Evolutionary conservation across 2,797 vertebrate genomes (phyloP), one percentile per base, ranked within the genome.

Genomic region (Semaprochilodus insignis): DNA sequence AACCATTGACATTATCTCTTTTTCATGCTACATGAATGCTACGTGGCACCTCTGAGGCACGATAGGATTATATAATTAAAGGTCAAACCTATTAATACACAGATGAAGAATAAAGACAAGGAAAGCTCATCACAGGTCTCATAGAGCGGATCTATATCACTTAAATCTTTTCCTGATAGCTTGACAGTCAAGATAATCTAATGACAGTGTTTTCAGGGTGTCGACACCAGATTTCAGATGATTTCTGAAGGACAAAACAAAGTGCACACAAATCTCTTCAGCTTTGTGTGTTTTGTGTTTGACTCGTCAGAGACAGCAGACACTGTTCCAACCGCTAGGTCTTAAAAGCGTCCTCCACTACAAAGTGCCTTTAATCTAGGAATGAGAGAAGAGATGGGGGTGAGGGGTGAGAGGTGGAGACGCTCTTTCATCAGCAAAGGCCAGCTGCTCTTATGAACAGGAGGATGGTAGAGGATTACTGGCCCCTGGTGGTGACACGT

Each of bases 351-450:
- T 79, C 27, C 55, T 66, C 74, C 25, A 81, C 79, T 77, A 79
- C 77, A 73, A 83, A 83, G 84, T 86, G 81, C 62, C 81, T 86
- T 86, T 83, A 86, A 86, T 86, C 85, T 81, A 74, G 81, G 54
- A 71, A 71, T 25, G 44, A 79, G 31, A 78, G 70, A 27, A 81
- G 40, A 69, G 59, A 62, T 17, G 52, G 36, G 27, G 19, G 6
- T 40, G 31, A 8, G 19, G 27, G 40, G 23, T 17, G 48, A 14
- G 60, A 23, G 36, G 36, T 21, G 44, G 40, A 48, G 69, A 51
- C 2, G 15, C 25, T 67, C 65, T 78, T 78, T 70, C 55, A 71
- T 71, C 54, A 59, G 77, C n/a, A 79, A 79, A 71, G 4, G 34
- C 67, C 67, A 71, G 77, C 66, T 79, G 66, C n/a, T 44, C 31